Base-by-base conservation (phyloP, 2,888 invertebrate genomes). In the Spodoptera exigua region DNA sequence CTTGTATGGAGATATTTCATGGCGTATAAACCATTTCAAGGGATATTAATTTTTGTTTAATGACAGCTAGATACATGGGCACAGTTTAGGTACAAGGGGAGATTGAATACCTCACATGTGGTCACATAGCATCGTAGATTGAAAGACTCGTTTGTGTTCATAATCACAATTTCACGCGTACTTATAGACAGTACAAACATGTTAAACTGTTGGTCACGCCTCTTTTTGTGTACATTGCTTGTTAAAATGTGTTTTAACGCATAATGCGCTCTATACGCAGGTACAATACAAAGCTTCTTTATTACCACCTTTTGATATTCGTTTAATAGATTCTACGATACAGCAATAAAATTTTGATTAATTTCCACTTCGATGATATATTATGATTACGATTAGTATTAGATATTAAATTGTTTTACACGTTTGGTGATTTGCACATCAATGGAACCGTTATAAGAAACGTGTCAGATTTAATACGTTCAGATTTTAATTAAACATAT, bases 111-210 rank as follows among this genome's bases (percentile, higher is more conserved):
- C 60, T 56, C 70, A 75, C 65, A 68, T 74, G 72, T 73, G 65
- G 55, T 43, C 41, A 67, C 58, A 68, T 48, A 64, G 61, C 58
- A 67, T 67, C 27, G 60, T 74, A 66, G 79, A 85, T 83, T 80
- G 79, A 82, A 84, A 81, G 59, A 79, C 79, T 71, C 79, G 82
- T 87, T 87, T 88, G 86, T 86, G 82, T 85, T 88, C 80, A 88
- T 92, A 91, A 92, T 92, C 87, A 91, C 84, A 88, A 91, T 91
- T 92, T 92, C 91, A 93, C 90, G 91, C 90, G 83, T 88, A 84
- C 84, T 92, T 88, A 89, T 86, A 83, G 83, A 86, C 81, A 86
- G 85, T 84, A 85, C 84, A 84, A 86, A 87, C 88, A 88, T 81
- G 88, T 89, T 92, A 91, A 91, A 85, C 83, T 82, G 87, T 90